Evolutionary conservation across 92 coral and sea anemone genomes (phyloP), one percentile per base, ranked within the genome.

Genomic region (Porites lobata): DNA sequence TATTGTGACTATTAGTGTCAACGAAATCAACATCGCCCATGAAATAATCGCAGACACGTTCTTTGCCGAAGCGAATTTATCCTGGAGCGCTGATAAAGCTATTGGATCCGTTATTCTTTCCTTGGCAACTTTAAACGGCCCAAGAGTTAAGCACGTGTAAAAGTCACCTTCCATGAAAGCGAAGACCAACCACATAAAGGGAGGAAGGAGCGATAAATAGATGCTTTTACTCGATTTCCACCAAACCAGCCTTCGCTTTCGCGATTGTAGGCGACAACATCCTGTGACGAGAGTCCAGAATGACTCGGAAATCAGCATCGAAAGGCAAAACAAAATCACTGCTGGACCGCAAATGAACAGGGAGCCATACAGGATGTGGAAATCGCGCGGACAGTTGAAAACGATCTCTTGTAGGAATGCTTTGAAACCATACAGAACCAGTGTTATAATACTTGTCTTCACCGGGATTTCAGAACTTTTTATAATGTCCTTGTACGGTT

Each of bases 261-360:
- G 64, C 53, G 82, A 72, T 12, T 65, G 76, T 1, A 84, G 63
- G 20, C 75, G 85, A 66, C 76, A 76, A 43, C 94, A 82, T 24
- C 91, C 91, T 12, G 94, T 91, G 75, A 77, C 85, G 13, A 85
- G 73, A 24, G 85, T 84, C 94, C 91, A 91, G 20, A 91, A 91
- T 2, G 94, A 91, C 66, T 80, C 90, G 5, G 86, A 86, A 19
- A 78, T 54, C 67, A 91, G 59, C 85, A 91, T 69, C 12, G 91
- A 75, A 11, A 91, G 79, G 65, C 85, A 84, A n/a, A 77, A 80
- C 29, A 91, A 38, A 38, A 88, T 77, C 21, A 85, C 65, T 11
- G 87, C 84, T 3, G 94, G 94, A 7, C 83, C 94, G 59, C 85
- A 76, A 38, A 91, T 71, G 81, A 91, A 91, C 76, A 91, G 50